Conservation (phyloP, 2,113 vertebrate species). For the Myxocyprinus asiaticus region DNA sequence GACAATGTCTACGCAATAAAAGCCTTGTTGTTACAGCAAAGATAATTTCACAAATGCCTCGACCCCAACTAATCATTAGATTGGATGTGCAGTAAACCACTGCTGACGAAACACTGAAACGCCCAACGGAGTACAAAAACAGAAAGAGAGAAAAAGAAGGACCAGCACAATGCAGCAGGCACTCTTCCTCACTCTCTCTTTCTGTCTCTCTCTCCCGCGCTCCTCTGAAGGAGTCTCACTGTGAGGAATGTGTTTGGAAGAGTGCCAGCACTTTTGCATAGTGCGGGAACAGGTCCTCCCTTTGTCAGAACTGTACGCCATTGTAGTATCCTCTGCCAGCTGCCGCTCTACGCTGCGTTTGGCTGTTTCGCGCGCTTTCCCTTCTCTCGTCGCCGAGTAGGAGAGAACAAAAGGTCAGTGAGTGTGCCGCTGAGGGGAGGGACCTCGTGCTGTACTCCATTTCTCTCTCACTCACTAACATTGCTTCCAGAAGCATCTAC, state of each 20-base stretch:
- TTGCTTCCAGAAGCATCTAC: background rate
- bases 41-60: background rate
- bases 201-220: background rate
- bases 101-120: background rate
- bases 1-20: too few relatives aligned
- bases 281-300: constrained; percentile 64
- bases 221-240: constrained; percentile 41
- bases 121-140: constrained; percentile 6
- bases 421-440: constrained; percentile 51
- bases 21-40: background rate
- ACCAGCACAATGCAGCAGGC: constrained; percentile 6
- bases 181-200: background rate
- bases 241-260: constrained; percentile 59
- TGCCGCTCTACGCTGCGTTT: constrained; percentile 54
- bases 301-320: constrained; percentile 53
- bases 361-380: constrained; percentile 70
- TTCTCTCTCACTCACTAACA: background rate
- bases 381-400: constrained; percentile 49
- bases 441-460: background rate
- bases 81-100: background rate
- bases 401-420: constrained; percentile 66
- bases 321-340: constrained; percentile 50
- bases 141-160: background rate
- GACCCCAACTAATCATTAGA: background rate
- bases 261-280: constrained; percentile 53